A percentile compares a stretch with the other conserved stretches of the same genome.
These are phyloP conservation scores for Therioaphis trifolii DNA, from an alignment of 2,888 invertebrate genomes.

Conservation along the genomic window DNA sequence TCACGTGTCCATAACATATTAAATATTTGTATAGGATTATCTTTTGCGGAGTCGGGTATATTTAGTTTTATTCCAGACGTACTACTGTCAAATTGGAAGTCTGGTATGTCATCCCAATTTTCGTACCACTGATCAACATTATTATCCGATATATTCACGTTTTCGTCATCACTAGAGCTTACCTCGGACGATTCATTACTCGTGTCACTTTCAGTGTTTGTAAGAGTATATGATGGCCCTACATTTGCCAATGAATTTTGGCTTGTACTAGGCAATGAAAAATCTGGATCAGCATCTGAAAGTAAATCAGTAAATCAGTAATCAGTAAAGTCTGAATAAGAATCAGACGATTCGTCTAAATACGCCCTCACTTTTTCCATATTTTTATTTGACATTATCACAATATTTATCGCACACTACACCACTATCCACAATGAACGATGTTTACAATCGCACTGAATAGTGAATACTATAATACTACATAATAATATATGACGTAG, in stretches of 20 bases:
- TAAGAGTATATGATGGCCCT: not conserved
- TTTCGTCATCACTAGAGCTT: constrained; percentile 13
- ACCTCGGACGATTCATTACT: constrained; percentile 22
- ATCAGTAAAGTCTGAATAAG: not conserved
- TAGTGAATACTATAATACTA: not conserved
- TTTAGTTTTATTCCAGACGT: constrained; percentile 17
- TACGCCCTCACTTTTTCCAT: constrained; percentile 7
- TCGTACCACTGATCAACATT: constrained; percentile 19
- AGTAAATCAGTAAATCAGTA: not conserved
- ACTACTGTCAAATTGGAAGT: constrained; percentile 31
- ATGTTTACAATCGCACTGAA: constrained; percentile 15
- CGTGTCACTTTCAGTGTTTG: not conserved
- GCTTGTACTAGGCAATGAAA: constrained; percentile 6
- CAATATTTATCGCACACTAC: not conserved
- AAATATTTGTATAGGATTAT: constrained; percentile 19
- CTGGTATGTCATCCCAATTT: constrained; percentile 28
- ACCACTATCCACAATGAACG: not conserved
- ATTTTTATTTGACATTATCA: no score
- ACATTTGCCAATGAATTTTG: not conserved
- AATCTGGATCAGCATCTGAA: constrained; percentile 12
- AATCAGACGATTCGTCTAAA: constrained; percentile 17
- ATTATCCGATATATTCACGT: not conserved
- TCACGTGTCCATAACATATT: constrained; percentile 25
- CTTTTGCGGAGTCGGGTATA: constrained; percentile 9
- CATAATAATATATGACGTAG: constrained; percentile 1